Conservation (phyloP, 2,113 vertebrate species). For the Laticauda colubrina region DNA sequence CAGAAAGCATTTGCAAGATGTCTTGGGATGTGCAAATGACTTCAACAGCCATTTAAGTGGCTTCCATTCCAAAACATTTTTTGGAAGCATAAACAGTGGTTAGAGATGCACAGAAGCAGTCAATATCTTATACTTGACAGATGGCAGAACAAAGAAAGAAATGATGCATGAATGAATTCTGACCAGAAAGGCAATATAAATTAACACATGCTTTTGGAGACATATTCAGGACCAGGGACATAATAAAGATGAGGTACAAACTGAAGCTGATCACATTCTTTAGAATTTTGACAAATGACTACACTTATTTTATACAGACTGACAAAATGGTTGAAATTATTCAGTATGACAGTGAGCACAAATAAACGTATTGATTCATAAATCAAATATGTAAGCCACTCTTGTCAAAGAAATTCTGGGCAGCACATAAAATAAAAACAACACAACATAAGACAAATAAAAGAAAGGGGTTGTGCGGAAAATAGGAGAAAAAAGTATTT, state of each 20-base stretch:
- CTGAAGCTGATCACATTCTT: background rate
- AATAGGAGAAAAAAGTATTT: no score
- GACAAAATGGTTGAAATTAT: background rate
- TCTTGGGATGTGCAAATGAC: background rate
- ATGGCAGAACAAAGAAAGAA: background rate
- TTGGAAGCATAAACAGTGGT: background rate
- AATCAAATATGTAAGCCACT: background rate
- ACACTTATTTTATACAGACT: background rate
- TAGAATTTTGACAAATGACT: background rate
- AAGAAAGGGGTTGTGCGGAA: background rate
- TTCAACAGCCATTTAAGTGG: background rate
- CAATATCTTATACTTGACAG: background rate
- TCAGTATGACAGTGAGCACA: background rate
- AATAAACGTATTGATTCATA: background rate
- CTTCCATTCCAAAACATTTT: background rate
- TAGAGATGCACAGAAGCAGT: background rate
- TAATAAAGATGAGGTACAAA: background rate
- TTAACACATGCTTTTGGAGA: background rate
- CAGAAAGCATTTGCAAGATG: background rate
- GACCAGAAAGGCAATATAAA: background rate
- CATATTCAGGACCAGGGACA: background rate
- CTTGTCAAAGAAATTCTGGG: background rate
- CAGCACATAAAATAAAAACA: background rate
- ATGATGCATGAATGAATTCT: background rate
- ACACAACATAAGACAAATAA: background rate